Conservation (phyloP, 2,888 invertebrate genomes). For the Stomorhina lunata region DNA sequence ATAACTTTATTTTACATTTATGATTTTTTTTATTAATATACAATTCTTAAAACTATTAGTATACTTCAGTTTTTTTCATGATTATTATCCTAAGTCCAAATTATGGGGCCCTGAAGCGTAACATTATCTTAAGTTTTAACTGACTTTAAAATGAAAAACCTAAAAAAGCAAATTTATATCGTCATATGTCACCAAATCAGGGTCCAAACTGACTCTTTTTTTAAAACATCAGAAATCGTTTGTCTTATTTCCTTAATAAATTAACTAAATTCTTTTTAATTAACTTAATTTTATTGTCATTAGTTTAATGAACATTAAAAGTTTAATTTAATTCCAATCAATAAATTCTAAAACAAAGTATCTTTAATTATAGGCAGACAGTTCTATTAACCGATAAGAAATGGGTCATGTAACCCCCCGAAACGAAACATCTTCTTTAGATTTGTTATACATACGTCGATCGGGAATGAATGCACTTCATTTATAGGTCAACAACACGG, state of each 20-base stretch:
- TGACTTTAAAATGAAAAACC: too few relatives aligned
- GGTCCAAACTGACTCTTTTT: too few relatives aligned
- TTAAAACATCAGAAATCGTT: too few relatives aligned
- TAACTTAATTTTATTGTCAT: conserved; percentile 31
- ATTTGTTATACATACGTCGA: not conserved
- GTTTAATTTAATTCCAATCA: not conserved
- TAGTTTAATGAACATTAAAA: not conserved
- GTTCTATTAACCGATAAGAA: conserved; percentile 20
- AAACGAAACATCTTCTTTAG: not conserved
- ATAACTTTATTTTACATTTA: too few relatives aligned
- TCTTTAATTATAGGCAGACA: not conserved
- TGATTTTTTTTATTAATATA: not conserved
- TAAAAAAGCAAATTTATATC: too few relatives aligned
- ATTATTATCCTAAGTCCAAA: not conserved
- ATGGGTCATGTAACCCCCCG: not conserved
- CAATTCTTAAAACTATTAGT: conserved; percentile 1
- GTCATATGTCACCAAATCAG: too few relatives aligned
- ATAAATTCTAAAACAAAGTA: conserved; percentile 17
- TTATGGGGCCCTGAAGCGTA: too few relatives aligned
- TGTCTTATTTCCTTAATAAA: not conserved
- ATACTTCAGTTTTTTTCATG: not conserved
- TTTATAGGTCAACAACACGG: conserved; percentile 54
- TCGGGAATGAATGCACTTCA: not conserved
- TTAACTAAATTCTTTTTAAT: not conserved
- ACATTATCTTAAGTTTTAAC: too few relatives aligned